phyloP scores from a whole-genome alignment of 2,888 invertebrate species.

The Polydrusus cervinus region DNA sequence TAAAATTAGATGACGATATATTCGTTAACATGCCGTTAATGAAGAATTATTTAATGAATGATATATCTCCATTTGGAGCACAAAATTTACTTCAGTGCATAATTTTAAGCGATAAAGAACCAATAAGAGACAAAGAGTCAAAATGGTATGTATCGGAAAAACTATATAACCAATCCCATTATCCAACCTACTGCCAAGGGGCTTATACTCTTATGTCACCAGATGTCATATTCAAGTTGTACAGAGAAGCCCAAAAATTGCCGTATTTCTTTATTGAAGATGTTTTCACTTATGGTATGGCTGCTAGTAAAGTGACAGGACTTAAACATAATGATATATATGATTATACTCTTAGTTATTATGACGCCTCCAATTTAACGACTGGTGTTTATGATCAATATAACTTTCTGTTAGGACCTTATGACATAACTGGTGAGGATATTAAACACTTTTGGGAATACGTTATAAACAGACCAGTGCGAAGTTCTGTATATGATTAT shows the following conservation, averaged over 20 bases:
- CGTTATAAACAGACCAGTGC: constrained; percentile 22
- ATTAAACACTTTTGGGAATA: constrained; percentile 30
- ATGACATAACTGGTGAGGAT: constrained; percentile 5
- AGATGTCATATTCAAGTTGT: constrained; percentile 73
- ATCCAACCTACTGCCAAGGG: constrained; percentile 85
- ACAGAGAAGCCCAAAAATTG: constrained; percentile 73
- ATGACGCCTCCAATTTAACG: not conserved
- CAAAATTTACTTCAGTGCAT: constrained; percentile 79
- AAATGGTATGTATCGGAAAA: constrained; percentile 84
- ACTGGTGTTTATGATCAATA: not conserved
- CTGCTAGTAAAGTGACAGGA: constrained; percentile 17
- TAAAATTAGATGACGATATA: constrained; percentile 87
- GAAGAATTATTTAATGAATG: constrained; percentile 74
- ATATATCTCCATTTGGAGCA: constrained; percentile 77
- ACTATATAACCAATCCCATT: constrained; percentile 74
- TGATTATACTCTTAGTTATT: constrained; percentile 14
- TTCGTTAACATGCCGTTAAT: constrained; percentile 81
- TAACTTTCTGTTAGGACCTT: constrained; percentile 26
- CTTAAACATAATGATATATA: constrained; percentile 21
- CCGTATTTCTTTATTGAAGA: constrained; percentile 85
- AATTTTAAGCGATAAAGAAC: constrained; percentile 62
- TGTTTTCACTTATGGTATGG: constrained; percentile 39
- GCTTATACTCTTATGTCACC: constrained; percentile 76
- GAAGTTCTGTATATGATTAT: constrained; percentile 27
- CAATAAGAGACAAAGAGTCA: constrained; percentile 73